Evolutionary conservation across 2,888 invertebrate species (phyloP).

Genomic region (Didymodactylos carnosus): DNA sequence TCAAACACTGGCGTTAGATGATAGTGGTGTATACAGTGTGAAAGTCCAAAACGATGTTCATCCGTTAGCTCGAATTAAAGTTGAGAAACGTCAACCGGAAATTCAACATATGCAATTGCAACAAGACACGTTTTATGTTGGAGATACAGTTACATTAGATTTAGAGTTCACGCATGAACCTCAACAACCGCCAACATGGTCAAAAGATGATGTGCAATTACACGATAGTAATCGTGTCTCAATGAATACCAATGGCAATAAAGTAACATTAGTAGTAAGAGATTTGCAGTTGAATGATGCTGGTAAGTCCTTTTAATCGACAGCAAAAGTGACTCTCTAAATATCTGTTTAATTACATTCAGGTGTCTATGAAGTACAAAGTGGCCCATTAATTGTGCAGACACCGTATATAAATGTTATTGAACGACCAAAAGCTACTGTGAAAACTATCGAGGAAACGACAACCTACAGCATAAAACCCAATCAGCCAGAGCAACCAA

Average conservation of each 20-base stretch:
- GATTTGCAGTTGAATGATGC: not conserved
- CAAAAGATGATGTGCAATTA: not conserved
- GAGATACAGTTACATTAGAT: not conserved
- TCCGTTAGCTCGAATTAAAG: not conserved
- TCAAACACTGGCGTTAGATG: not conserved
- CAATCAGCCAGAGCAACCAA: not conserved
- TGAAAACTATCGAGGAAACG: not conserved
- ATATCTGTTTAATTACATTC: not conserved
- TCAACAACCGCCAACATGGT: not conserved
- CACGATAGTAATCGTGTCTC: not conserved
- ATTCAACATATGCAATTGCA: not conserved
- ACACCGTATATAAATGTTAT: not conserved
- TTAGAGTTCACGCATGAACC: not conserved
- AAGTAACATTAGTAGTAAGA: not conserved
- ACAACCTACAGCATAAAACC: not conserved
- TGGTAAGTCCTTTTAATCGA: not conserved
- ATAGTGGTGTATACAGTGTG: not conserved
- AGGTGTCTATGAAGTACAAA: not conserved
- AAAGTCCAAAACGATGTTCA: not conserved
- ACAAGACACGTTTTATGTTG: not conserved
- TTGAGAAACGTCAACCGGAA: not conserved
- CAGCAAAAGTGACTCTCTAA: no score
- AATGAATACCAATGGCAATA: not conserved
- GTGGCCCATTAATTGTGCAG: not conserved
- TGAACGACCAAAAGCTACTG: not conserved